Conservation (phyloP, 2,113 vertebrate genomes). For the Gymnobelideus leadbeateri region DNA sequence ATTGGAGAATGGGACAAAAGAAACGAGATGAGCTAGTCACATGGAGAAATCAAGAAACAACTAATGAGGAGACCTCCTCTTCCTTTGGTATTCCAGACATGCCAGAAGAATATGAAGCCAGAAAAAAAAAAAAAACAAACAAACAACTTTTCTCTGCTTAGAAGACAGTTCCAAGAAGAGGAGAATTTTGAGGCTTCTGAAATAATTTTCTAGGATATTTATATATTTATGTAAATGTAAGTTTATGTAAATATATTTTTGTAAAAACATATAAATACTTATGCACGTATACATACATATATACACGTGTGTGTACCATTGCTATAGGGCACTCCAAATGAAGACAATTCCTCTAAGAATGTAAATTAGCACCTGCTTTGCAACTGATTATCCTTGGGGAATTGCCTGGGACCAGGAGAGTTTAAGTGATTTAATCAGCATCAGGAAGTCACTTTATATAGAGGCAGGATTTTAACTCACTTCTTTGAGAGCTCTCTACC, state of each 20-base stretch:
- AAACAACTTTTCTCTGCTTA: not conserved
- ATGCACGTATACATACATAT: not conserved
- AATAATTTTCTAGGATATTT: not conserved
- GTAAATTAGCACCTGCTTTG: not conserved
- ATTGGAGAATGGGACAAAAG: not conserved
- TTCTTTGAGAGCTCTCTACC: not conserved
- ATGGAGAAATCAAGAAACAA: not conserved
- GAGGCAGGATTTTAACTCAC: not conserved
- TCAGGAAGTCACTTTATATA: not conserved
- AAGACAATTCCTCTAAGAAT: not conserved
- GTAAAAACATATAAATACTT: no score
- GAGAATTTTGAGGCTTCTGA: not conserved
- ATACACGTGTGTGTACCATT: not conserved
- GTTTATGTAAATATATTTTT: no score
- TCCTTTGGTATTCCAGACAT: not conserved
- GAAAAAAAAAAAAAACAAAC: no score
- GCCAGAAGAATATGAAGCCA: not conserved
- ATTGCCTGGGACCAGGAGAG: not conserved
- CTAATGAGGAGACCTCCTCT: not conserved
- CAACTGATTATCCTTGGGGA: not conserved
- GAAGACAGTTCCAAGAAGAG: not conserved
- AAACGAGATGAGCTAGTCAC: rapidly evolving
- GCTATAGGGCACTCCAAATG: not conserved
- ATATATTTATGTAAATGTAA: not conserved
- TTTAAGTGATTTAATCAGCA: not conserved